Evolutionary conservation across 2,113 vertebrate genomes (phyloP).

Genomic region (Tupaia tana): DNA sequence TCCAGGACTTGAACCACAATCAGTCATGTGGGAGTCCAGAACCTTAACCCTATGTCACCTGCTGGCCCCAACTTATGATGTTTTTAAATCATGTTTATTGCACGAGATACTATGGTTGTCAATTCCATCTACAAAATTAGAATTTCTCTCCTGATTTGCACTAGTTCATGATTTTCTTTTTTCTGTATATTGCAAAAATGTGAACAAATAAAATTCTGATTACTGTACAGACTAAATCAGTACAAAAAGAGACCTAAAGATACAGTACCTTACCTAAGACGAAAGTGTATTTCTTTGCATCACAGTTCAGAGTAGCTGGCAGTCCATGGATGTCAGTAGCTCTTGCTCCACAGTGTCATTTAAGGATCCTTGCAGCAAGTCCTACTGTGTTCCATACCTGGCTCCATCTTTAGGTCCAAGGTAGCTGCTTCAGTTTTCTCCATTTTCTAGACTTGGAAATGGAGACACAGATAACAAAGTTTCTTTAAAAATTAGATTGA

Average conservation of each 20-base stretch:
- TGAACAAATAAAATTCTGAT: neutral
- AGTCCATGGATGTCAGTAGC: neutral
- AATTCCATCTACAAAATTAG: neutral
- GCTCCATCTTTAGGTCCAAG: neutral
- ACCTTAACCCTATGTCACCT: too few relatives aligned
- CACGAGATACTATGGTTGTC: neutral
- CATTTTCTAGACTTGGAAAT: neutral
- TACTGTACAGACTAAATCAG: neutral
- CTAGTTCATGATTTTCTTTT: neutral
- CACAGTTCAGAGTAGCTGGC: neutral
- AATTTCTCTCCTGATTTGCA: constrained; percentile 7
- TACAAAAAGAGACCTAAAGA: neutral
- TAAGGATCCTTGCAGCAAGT: neutral
- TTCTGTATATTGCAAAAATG: neutral
- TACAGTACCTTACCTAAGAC: neutral
- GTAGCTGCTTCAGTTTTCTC: neutral
- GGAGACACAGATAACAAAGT: neutral
- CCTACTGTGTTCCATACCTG: neutral
- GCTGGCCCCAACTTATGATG: neutral
- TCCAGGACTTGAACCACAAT: too few relatives aligned
- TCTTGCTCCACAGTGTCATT: neutral
- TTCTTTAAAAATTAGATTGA: constrained; percentile 9
- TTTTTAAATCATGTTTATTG: constrained; percentile 51
- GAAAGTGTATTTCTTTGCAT: neutral
- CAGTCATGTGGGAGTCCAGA: too few relatives aligned